These are phyloP conservation scores for Metaphire vulgaris DNA, from an alignment of 1,140 invertebrate genomes.

Conservation along the genomic window DNA sequence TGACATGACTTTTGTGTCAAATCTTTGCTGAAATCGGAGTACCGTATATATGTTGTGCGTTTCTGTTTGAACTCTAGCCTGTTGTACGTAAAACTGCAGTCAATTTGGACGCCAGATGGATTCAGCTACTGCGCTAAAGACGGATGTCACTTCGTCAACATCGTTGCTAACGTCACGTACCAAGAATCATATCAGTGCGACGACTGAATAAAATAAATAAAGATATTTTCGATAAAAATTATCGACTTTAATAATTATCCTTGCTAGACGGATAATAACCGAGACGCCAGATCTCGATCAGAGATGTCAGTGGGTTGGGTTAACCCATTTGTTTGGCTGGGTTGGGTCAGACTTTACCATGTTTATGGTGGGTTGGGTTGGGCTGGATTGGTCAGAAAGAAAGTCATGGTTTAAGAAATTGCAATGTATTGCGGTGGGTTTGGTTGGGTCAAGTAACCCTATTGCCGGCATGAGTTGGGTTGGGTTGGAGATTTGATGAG, in stretches of 20 bases:
- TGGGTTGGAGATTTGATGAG: no score
- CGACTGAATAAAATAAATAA: background rate
- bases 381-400: no score
- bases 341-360: background rate
- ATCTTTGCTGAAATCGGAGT: background rate
- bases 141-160: background rate
- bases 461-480: no score
- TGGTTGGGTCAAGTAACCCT: no score
- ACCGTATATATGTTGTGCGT: background rate
- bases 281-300: no score
- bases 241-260: background rate
- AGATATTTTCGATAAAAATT: background rate
- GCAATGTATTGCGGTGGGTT: no score
- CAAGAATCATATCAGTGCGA: background rate
- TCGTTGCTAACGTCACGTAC: background rate
- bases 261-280: background rate
- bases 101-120: background rate
- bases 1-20: background rate
- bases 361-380: background rate
- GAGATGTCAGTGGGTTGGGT: background rate
- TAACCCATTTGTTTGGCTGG: background rate
- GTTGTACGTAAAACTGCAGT: background rate
- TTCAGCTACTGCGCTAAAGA: background rate
- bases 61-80: background rate
- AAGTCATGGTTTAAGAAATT: no score